phyloP scores from a whole-genome alignment of 2,113 vertebrate species.

The Ia io region DNA sequence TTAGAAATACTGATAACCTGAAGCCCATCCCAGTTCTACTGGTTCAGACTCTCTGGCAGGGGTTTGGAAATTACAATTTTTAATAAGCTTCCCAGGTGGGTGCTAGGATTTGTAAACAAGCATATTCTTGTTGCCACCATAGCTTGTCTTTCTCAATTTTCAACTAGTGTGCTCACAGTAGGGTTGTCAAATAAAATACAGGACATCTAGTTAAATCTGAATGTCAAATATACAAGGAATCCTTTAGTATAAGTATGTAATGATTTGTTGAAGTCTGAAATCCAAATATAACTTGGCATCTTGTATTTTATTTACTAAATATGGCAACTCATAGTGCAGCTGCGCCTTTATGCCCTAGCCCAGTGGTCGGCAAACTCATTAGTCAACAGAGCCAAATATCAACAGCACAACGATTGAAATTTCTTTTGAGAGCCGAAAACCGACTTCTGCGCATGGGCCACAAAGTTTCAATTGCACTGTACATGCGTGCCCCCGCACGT shows the following conservation, averaged over 20 bases:
- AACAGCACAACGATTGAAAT: too few relatives aligned
- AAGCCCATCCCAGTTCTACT: not conserved
- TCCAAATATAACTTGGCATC: not conserved
- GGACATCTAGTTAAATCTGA: not conserved
- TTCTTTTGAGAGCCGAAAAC: too few relatives aligned
- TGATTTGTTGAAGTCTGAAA: not conserved
- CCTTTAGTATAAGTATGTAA: not conserved
- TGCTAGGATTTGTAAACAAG: not conserved
- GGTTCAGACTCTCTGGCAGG: not conserved
- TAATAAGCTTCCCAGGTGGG: not conserved
- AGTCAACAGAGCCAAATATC: too few relatives aligned
- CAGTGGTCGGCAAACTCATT: too few relatives aligned
- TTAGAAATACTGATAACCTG: not conserved
- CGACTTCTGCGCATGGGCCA: too few relatives aligned
- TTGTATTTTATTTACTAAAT: conserved; percentile 28
- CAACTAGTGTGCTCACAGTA: not conserved
- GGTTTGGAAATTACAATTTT: not conserved
- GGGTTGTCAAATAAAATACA: not conserved
- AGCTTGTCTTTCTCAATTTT: not conserved
- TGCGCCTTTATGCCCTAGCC: too few relatives aligned
- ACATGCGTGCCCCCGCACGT: too few relatives aligned
- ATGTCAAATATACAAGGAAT: not conserved
- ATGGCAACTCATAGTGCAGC: not conserved
- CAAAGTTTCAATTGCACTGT: too few relatives aligned
- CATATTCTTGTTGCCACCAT: not conserved